Conservation (phyloP, 2,113 vertebrate species). For the Marcusenius ussheri region DNA sequence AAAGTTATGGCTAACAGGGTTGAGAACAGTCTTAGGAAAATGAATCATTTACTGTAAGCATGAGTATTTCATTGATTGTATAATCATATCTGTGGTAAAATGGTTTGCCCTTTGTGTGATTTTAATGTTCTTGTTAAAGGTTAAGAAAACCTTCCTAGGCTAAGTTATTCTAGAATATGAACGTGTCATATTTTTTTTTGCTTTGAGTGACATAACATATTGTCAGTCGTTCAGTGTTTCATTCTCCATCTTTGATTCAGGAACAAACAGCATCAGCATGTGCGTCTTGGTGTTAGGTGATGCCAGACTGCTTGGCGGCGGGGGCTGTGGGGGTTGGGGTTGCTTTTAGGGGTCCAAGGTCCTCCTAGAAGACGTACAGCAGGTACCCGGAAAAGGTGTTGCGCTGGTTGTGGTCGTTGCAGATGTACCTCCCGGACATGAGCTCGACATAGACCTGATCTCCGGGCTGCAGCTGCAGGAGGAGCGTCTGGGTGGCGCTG, state of each 20-base stretch:
- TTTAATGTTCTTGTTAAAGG: not conserved
- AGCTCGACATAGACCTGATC: slow-evolving; percentile 55
- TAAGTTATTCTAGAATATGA: not conserved
- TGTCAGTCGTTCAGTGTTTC: not conserved
- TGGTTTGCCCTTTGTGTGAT: not conserved
- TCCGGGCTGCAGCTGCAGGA: slow-evolving; percentile 43
- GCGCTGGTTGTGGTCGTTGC: slow-evolving; percentile 24
- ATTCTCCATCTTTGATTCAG: not conserved
- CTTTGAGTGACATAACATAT: not conserved
- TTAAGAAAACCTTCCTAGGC: not conserved
- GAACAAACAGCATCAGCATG: not conserved
- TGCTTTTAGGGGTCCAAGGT: not conserved
- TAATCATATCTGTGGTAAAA: not conserved
- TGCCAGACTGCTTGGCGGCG: too few species aligned
- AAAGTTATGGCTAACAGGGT: not conserved
- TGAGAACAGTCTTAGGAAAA: not conserved
- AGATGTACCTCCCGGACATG: slow-evolving; percentile 47
- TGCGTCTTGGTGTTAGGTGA: not conserved
- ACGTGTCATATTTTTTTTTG: not conserved
- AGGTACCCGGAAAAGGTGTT: slow-evolving; percentile 60
- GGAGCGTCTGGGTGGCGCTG: slow-evolving; percentile 46
- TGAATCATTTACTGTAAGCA: not conserved
- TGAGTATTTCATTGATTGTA: not conserved
- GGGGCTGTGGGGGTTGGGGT: not conserved
- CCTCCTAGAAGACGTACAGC: slow-evolving; percentile 40